phyloP scores from a whole-genome alignment of 2,888 invertebrate genomes.

The Drosophila limbata region DNA sequence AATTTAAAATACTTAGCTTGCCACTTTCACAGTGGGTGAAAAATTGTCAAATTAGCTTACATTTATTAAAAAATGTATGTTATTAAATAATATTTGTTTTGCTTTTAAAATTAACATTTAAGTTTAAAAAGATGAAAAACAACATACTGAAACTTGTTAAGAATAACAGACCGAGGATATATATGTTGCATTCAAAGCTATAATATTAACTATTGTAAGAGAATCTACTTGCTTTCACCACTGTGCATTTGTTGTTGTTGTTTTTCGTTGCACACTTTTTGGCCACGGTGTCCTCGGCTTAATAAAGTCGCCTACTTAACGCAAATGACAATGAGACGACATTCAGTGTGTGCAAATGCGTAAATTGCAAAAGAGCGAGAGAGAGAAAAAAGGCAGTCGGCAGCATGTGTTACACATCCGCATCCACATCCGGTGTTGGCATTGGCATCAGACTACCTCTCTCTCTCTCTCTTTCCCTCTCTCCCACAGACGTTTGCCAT shows the following conservation, averaged over 20 bases:
- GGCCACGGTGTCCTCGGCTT: constrained; percentile 59
- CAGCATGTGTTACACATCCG: constrained; percentile 66
- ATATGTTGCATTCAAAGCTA: too few species aligned
- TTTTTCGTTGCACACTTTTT: constrained; percentile 56
- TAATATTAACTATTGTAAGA: too few species aligned
- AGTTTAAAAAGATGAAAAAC: too few species aligned
- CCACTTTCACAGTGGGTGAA: background rate
- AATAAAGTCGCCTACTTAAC: constrained; percentile 80
- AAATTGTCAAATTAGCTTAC: background rate
- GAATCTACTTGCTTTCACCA: background rate
- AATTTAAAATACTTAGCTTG: constrained; percentile 59
- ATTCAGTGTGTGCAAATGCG: constrained; percentile 18
- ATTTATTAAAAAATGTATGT: too few species aligned
- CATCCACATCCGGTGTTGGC: constrained; percentile 70
- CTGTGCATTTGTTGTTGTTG: constrained; percentile 24
- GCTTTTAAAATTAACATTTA: too few species aligned
- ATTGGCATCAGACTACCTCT: constrained; percentile 66
- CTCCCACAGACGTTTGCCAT: constrained; percentile 55
- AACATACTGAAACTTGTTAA: too few species aligned
- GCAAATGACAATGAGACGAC: constrained; percentile 67
- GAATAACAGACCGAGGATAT: too few species aligned
- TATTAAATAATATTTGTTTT: too few species aligned
- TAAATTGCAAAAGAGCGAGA: background rate
- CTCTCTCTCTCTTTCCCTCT: constrained; percentile 15
- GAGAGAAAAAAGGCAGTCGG: constrained; percentile 7